Base-by-base conservation (phyloP, 2,888 invertebrate genomes). In the Leuctra nigra region DNA sequence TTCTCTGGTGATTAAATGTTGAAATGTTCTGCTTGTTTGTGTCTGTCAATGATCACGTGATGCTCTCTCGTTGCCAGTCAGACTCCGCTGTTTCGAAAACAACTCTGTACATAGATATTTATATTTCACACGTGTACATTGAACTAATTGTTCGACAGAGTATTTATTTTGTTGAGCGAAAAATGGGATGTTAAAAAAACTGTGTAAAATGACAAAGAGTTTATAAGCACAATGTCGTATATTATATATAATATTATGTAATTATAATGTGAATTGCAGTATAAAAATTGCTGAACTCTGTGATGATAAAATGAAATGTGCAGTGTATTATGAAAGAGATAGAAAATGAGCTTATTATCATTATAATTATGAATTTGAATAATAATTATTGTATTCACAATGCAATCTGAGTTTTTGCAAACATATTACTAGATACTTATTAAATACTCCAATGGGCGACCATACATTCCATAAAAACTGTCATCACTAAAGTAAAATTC, bases 271-370 rank as follows among this genome's bases (percentile, higher is more conserved):
- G 25, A 24, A 25, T 4, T 47, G n/a, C n/a, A n/a, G n/a, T n/a
- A n/a, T n/a, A n/a, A n/a, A 47, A 4, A 25, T 47, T 47, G 47
- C 47, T n/a, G 13, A 47, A 47, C 16, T 25, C 47, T 47, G 47
- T 47, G 47, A 47, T 47, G 47, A 13, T 23, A 29, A n/a, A 46
- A 23, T 22, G 7, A 14, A 2, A 14, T n/a, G 23, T 46, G 23
- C 7, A 13, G 2, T 24, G 46, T n/a, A 29, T 9, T 9, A 25
- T 4, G 29, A n/a, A 16, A 14, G 25, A 47, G 25, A 13, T 23
- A 24, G 25, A 47, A 47, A 25, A 47, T 47, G 47, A 47, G 47
- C 47, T 47, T 47, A 47, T 47, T 47, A 47, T 47, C n/a, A 47
- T 47, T 47, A 47, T 47, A 25, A 24, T 47, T 47, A 23, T 47